phyloP scores from a whole-genome alignment of 2,888 invertebrate species.

The Idaea biselata region DNA sequence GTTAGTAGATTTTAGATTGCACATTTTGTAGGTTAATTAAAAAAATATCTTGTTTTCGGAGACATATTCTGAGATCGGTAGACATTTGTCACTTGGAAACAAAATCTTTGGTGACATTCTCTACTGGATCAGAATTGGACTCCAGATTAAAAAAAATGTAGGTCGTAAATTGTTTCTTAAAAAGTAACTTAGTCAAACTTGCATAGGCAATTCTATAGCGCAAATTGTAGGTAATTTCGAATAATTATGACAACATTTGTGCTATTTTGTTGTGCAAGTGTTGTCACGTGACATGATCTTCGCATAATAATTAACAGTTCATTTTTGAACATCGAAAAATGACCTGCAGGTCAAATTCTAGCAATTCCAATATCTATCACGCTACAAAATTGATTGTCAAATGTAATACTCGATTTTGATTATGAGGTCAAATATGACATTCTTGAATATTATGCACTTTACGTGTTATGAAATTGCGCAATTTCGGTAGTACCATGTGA shows the following conservation, averaged over 20 bases:
- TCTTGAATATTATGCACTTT: neutral
- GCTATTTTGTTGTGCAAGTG: too few species aligned
- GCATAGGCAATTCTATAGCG: neutral
- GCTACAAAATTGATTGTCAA: too few species aligned
- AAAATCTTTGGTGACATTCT: neutral
- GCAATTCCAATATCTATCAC: too few species aligned
- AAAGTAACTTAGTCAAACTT: too few species aligned
- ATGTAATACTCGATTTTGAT: conserved; percentile 16
- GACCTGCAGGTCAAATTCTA: neutral
- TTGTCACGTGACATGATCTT: conserved; percentile 16
- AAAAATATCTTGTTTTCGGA: conserved; percentile 1
- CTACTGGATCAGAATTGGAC: neutral
- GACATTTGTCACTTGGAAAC: neutral
- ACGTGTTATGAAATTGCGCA: neutral
- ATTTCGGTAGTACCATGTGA: neutral
- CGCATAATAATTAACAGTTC: conserved; percentile 53
- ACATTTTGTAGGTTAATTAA: neutral
- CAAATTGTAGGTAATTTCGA: neutral
- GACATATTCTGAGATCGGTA: neutral
- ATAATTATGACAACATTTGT: too few species aligned
- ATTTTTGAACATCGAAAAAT: conserved; percentile 29
- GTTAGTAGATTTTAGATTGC: conserved; percentile 24
- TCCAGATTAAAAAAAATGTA: neutral
- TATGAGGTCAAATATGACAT: neutral
- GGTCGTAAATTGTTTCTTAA: too few species aligned